phyloP scores from a whole-genome alignment of 2,888 invertebrate species.

The Rotaria sp. region DNA sequence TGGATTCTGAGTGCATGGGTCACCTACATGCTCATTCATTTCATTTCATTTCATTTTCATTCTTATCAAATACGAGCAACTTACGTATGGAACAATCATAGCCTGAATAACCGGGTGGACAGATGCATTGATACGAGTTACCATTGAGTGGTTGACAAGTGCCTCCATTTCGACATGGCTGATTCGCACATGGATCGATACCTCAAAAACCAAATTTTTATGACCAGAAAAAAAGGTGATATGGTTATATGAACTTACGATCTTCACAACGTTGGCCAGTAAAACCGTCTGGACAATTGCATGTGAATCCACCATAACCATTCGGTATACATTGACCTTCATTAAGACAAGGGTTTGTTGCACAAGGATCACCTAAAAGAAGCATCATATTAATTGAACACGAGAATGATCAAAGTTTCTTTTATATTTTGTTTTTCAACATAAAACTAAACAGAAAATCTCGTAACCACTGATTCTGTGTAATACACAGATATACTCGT shows the following conservation, averaged over 20 bases:
- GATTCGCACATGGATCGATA: slow-evolving; percentile 17
- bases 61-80: too few species aligned
- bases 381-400: neutral
- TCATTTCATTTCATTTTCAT: too few species aligned
- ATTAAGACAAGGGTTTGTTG: slow-evolving; percentile 36
- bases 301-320: neutral
- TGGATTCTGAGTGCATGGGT: slow-evolving; percentile 9
- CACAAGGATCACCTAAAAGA: slow-evolving; percentile 29
- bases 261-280: slow-evolving; percentile 36
- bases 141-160: slow-evolving; percentile 8
- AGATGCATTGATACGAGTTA: slow-evolving; percentile 34
- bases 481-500: too few species aligned
- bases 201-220: neutral
- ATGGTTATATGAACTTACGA: neutral
- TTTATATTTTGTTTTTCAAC: too few species aligned
- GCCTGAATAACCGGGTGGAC: slow-evolving; percentile 25
- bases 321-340: slow-evolving; percentile 19
- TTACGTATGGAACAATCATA: neutral
- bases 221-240: neutral
- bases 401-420: neutral
- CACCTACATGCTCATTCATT: neutral
- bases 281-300: slow-evolving; percentile 40
- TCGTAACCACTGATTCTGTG: too few species aligned
- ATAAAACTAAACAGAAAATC: too few species aligned
- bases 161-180: slow-evolving; percentile 39